Conservation (phyloP, 92 coral and sea anemone species). For the Phenganax subtilis region DNA sequence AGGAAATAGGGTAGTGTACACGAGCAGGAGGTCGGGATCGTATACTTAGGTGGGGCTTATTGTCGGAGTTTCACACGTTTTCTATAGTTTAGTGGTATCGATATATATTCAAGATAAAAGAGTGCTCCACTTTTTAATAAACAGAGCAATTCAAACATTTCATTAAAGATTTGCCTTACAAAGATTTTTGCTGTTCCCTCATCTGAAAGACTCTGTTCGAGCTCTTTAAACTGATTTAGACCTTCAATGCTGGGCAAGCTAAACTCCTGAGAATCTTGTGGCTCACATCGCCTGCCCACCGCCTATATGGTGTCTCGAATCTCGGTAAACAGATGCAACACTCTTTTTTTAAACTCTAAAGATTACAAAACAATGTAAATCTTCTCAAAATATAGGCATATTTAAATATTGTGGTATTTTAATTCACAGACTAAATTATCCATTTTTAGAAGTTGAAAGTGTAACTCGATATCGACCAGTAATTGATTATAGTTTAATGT, state of each 20-base stretch:
- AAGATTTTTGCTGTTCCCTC: background rate
- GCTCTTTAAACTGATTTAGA: background rate
- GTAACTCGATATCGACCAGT: no score
- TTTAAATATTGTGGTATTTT: background rate
- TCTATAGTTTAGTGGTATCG: background rate
- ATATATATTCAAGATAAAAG: background rate
- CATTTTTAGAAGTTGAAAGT: no score
- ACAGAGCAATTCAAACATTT: background rate
- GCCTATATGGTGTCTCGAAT: background rate
- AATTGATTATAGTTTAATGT: no score
- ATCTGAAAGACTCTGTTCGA: background rate
- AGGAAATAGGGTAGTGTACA: no score
- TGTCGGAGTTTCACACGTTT: background rate
- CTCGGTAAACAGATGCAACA: slow-evolving; percentile 2
- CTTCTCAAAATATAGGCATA: background rate
- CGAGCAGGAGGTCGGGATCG: no score
- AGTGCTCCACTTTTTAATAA: background rate
- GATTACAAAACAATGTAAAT: background rate
- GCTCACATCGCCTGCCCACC: background rate
- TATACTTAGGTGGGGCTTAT: background rate
- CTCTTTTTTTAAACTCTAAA: background rate
- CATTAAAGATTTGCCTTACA: background rate
- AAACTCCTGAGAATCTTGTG: background rate
- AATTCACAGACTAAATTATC: no score
- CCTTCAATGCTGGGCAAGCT: background rate